phyloP scores from a whole-genome alignment of 2,113 vertebrate species.

The Oreamnos americanus region DNA sequence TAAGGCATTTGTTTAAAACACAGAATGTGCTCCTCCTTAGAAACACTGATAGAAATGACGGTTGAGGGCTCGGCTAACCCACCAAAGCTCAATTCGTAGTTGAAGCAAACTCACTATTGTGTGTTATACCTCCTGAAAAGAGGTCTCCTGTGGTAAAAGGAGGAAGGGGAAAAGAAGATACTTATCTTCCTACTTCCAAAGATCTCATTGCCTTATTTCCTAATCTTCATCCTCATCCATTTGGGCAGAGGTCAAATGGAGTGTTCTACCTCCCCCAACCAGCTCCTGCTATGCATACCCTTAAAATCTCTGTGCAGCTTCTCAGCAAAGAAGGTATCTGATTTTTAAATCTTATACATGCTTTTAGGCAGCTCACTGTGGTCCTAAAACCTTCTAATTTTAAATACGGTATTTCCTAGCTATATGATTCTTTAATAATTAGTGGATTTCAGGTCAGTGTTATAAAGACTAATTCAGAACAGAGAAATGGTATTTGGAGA shows the following conservation, averaged over 20 bases:
- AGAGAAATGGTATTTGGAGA: not conserved
- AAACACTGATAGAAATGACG: not conserved
- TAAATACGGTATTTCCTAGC: not conserved
- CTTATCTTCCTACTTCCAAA: not conserved
- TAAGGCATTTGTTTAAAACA: constrained; percentile 48
- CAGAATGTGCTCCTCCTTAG: not conserved
- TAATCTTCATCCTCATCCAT: not conserved
- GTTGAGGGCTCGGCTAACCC: not conserved
- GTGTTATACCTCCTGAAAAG: not conserved
- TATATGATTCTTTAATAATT: not conserved
- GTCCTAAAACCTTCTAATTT: not conserved
- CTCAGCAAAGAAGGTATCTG: not conserved
- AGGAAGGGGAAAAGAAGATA: not conserved
- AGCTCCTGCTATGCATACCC: fast-evolving
- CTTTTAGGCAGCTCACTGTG: not conserved
- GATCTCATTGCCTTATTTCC: not conserved
- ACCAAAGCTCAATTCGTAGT: not conserved
- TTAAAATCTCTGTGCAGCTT: not conserved
- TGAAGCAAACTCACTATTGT: not conserved
- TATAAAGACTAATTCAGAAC: not conserved
- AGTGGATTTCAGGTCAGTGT: not conserved
- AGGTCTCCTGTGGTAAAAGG: not conserved
- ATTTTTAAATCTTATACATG: not conserved
- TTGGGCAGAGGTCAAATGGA: not conserved
- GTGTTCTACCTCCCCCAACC: not conserved